A percentile compares a stretch with the other conserved stretches of the same genome.
These are phyloP conservation scores for Blennius ocellaris DNA, from an alignment of 2,113 vertebrate genomes.

Conservation along the genomic window DNA sequence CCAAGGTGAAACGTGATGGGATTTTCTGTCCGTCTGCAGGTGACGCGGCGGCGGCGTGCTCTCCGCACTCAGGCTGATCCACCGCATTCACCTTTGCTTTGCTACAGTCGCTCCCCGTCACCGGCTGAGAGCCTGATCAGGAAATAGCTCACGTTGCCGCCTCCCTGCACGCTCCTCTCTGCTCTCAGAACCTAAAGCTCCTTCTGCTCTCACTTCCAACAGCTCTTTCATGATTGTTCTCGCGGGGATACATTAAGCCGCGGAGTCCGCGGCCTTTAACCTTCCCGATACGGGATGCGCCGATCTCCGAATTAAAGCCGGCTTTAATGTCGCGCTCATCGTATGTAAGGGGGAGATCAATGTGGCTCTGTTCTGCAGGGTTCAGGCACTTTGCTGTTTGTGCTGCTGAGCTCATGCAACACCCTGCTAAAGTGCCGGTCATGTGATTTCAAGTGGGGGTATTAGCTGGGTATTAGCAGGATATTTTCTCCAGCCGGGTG, in stretches of 20 bases:
- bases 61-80: constrained; percentile 41
- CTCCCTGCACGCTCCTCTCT: constrained; percentile 13
- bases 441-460: constrained; percentile 21
- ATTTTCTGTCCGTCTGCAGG: constrained; percentile 14
- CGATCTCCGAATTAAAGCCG: background rate
- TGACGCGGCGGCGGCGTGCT: background rate
- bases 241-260: background rate
- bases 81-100: constrained; percentile 43
- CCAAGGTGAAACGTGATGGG: constrained; percentile 49
- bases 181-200: constrained; percentile 22
- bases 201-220: constrained; percentile 21
- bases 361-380: background rate
- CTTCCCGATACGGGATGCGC: background rate
- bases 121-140: constrained; percentile 35
- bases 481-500: background rate
- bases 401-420: background rate
- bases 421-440: background rate
- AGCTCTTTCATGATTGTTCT: background rate
- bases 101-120: constrained; percentile 48
- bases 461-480: background rate
- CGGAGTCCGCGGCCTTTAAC: background rate
- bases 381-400: background rate
- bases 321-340: background rate
- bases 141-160: constrained; percentile 45
- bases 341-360: background rate